phyloP scores from a whole-genome alignment of 2,113 vertebrate species.

The Pseudopipra pipra region DNA sequence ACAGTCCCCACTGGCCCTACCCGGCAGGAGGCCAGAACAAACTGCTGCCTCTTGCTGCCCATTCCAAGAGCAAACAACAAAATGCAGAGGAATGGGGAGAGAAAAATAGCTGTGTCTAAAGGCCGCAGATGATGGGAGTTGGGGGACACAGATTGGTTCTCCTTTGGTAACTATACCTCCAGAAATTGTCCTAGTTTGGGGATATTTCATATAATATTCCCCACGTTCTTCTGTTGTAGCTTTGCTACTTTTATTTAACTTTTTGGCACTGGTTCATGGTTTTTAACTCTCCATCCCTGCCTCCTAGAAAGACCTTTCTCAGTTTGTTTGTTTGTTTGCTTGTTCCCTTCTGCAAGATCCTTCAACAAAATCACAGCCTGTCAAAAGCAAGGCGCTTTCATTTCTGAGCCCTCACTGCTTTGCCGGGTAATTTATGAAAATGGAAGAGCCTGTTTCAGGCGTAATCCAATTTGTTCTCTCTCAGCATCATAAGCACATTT shows the following conservation, averaged over 20 bases:
- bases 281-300: neutral
- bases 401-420: neutral
- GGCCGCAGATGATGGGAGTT: neutral
- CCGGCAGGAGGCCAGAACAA: neutral
- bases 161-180: neutral
- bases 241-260: neutral
- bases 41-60: fast-evolving
- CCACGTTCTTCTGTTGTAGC: neutral
- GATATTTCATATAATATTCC: neutral
- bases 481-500: constrained; percentile 50
- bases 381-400: neutral
- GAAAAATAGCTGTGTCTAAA: neutral
- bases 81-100: neutral
- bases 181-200: neutral
- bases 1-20: no score
- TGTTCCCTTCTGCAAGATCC: neutral
- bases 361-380: constrained; percentile 4
- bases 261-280: neutral
- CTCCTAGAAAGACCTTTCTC: neutral
- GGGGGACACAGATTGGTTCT: neutral
- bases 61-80: neutral
- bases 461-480: constrained; percentile 49
- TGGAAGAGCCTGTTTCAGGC: constrained; percentile 15
- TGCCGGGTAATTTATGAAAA: constrained; percentile 38
- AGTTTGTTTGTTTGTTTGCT: neutral